Base-by-base conservation (phyloP, 2,888 invertebrate species). In the Ichneumoninae sp. region DNA sequence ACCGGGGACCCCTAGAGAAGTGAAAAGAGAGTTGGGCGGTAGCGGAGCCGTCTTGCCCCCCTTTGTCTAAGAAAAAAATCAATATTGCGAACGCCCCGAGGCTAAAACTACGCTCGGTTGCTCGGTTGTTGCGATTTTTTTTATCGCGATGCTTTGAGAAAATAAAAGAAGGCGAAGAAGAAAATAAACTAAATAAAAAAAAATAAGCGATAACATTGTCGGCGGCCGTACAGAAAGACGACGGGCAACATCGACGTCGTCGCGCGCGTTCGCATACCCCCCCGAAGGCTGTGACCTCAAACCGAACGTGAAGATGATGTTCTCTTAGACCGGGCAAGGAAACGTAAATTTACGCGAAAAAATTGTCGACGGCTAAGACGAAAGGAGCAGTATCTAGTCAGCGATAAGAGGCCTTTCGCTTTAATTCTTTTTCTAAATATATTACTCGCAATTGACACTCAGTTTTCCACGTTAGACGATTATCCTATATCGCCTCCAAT, bases 221-320 rank as follows among this genome's bases (percentile, higher is more conserved):
- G 75, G 70, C 74, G 65, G 68, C 30, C 50, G 76, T 57, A 30
- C 30, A 52, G 36, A 44, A 54, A 65, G 76, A 68, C 70, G 69
- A 65, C 16, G n/a, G n/a, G 26, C 16, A n/a, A 22, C n/a, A 22
- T 44, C 81, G 74, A 47, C 50, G 83, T 71, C 80, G 71, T 78
- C 65, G 66, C 54, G 62, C 72, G 68, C 76, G 74, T 65, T 80
- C 75, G 78, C 81, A 69, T 82, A 74, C 77, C 52, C 47, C 70
- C 62, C 80, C 86, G 84, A 92, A 89, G 91, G 92, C 91, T 91
- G 91, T 91, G 92, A 91, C 89, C 88, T 81, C 65, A 85, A 82
- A 82, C 84, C 82, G 84, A 85, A 79, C 82, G 82, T 71, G 79
- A 82, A 80, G 66, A 77, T 22, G 62, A 74, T 72, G 76, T 85